Conservation (phyloP, 35 echinoderm and acorn worm species). For the Stichopus chloronotus region DNA sequence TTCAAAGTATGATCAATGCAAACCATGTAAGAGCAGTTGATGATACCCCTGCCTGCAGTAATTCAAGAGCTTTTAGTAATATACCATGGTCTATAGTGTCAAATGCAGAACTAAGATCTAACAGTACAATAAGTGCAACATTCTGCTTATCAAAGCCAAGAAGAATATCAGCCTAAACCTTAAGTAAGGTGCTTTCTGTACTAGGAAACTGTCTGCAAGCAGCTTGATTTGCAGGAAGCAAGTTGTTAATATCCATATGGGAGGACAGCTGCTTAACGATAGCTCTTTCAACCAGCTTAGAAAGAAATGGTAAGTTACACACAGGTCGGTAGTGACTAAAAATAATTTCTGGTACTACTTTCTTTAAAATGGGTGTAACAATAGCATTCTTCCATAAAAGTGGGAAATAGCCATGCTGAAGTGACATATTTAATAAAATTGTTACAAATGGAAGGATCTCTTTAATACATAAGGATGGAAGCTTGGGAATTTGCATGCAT, state of each 20-base stretch:
- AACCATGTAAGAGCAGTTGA: neutral
- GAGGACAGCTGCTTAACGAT: neutral
- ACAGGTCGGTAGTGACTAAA: conserved; percentile 32
- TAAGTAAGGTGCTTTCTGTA: conserved; percentile 18
- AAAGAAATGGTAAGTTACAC: conserved; percentile 17
- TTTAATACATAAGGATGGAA: neutral
- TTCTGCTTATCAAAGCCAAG: neutral
- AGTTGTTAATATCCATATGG: neutral
- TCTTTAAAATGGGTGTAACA: conserved; percentile 23
- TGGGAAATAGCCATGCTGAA: conserved; percentile 8
- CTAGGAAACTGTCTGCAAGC: conserved; percentile 4
- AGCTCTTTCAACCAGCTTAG: conserved; percentile 25
- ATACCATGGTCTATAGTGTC: neutral
- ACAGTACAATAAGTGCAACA: neutral
- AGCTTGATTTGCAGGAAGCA: neutral
- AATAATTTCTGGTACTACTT: neutral
- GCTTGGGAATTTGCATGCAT: too few species aligned
- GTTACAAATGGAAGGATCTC: conserved; percentile 25
- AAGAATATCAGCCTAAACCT: neutral
- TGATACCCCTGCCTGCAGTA: neutral
- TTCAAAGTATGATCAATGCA: neutral
- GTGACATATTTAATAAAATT: conserved; percentile 22
- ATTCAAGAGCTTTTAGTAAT: neutral
- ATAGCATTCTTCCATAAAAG: conserved; percentile 36
- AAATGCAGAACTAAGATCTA: neutral